Conservation (phyloP, 2,888 invertebrate species). For the Lasioglossum zephyrum region DNA sequence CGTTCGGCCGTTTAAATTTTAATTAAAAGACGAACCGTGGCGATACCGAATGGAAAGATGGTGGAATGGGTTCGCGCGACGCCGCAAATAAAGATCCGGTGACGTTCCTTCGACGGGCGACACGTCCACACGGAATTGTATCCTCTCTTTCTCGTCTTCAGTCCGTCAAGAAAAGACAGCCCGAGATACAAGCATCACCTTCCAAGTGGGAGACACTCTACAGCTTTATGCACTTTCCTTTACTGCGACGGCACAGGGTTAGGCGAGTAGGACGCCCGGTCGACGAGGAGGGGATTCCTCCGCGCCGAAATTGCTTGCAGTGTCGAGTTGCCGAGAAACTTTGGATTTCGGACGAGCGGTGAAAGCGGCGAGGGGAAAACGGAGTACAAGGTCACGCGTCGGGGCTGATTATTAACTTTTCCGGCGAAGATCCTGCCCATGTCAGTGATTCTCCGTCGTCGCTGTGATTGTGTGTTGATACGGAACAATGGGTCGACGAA, state of each 20-base stretch:
- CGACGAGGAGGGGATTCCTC: constrained; percentile 72
- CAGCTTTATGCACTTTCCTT: constrained; percentile 82
- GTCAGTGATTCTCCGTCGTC: constrained; percentile 51
- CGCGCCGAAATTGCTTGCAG: constrained; percentile 83
- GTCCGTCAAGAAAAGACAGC: constrained; percentile 26
- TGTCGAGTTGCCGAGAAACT: constrained; percentile 82
- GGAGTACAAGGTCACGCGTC: constrained; percentile 83
- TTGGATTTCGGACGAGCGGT: constrained; percentile 79
- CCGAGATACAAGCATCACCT: constrained; percentile 53
- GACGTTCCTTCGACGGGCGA: constrained; percentile 15
- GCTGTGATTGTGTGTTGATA: neutral
- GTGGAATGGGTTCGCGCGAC: neutral
- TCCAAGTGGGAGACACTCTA: constrained; percentile 74
- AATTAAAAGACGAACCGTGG: constrained; percentile 30
- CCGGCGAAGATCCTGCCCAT: constrained; percentile 68
- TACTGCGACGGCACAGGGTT: constrained; percentile 71
- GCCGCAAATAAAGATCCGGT: constrained; percentile 28
- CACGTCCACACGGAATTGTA: constrained; percentile 44
- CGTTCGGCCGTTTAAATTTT: constrained; percentile 34
- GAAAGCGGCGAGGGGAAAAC: constrained; percentile 67
- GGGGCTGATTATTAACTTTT: constrained; percentile 83
- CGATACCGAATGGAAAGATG: constrained; percentile 3
- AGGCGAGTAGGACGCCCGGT: constrained; percentile 64
- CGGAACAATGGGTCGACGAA: neutral
- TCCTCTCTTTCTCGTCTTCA: constrained; percentile 19